Conservation (phyloP, 2,888 invertebrate species). For the Thyatira batis region DNA sequence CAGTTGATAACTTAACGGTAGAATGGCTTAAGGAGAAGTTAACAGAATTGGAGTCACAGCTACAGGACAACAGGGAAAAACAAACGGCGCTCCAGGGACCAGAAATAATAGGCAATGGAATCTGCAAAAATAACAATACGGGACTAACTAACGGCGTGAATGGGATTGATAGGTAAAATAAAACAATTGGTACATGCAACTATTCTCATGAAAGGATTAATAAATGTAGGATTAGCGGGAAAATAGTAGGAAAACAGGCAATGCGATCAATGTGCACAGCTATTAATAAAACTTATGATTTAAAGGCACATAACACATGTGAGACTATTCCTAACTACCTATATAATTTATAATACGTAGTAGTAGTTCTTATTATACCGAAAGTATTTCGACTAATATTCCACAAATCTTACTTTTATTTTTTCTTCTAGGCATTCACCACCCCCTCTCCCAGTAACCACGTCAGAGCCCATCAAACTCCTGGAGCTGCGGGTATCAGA, state of each 20-base stretch:
- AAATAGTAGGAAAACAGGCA: not conserved
- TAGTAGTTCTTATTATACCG: too few species aligned
- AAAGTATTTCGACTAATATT: too few species aligned
- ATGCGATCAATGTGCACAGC: not conserved
- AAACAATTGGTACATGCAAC: too few species aligned
- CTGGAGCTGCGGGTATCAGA: conserved; percentile 92
- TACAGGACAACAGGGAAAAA: conserved; percentile 90
- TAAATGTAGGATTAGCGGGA: too few species aligned
- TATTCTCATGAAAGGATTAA: too few species aligned
- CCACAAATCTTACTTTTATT: not conserved
- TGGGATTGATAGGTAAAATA: conserved; percentile 74
- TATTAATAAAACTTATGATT: not conserved
- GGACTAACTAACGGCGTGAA: conserved; percentile 80
- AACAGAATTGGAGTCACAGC: conserved; percentile 88
- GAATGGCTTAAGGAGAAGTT: conserved; percentile 93
- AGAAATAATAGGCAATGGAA: conserved; percentile 76
- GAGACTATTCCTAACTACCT: too few species aligned
- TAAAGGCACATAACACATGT: too few species aligned
- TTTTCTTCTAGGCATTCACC: conserved; percentile 65
- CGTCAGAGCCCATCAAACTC: conserved; percentile 86
- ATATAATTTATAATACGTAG: too few species aligned
- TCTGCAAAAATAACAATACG: conserved; percentile 74
- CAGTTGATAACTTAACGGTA: conserved; percentile 95
- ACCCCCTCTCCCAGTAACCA: conserved; percentile 72
- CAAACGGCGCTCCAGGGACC: conserved; percentile 82